Base-by-base conservation (phyloP, 2,797 vertebrate genomes). In the Mormyrops attenuatus region DNA sequence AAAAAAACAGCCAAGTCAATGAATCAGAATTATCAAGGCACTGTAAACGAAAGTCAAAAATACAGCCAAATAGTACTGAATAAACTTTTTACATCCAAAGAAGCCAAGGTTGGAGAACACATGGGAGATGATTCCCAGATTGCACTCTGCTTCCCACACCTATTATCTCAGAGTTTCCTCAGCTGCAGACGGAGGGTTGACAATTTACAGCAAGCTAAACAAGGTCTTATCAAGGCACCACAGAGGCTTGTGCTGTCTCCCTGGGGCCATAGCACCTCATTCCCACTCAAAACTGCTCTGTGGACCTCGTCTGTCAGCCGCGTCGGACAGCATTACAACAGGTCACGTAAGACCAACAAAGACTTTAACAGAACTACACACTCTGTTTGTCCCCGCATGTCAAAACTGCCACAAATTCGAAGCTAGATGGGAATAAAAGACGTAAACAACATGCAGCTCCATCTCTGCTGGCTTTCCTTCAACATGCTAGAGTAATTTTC, bases 191-290 rank as follows among this genome's bases (percentile, higher is more conserved):
- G 92, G 96, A 96, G 95, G 91, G 92, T 96, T 95, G 94, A 96
- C 96, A 96, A 97, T 97, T 96, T 93, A 96, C 96, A 97, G 97
- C 96, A 97, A 98, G 96, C 96, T 97, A 97, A 97, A 97, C 97
- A 97, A 96, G 92, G 41, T 93, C 97, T 97, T 98, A 97, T 98
- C 97, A 97, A 96, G 93, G 91, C 92, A 94, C 94, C 94, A 77
- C 97, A 97, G 97, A 94, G 93, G 94, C 91, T 91, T 89, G 93
- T 93, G 94, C 94, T 97, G 97, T 97, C 97, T 96, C 96, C 95
- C 95, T 11, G 47, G 49, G 44, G 47, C 44, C 47, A 85, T 9
- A 13, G 47, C 94, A 93, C 94, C 92, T 93, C 95, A 95, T 92
- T 95, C 95, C 95, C 94, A 26, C 20, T 91, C 90, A 92, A 84